Base-by-base conservation (phyloP, 1,140 invertebrate species). In the Bactericera cockerelli region DNA sequence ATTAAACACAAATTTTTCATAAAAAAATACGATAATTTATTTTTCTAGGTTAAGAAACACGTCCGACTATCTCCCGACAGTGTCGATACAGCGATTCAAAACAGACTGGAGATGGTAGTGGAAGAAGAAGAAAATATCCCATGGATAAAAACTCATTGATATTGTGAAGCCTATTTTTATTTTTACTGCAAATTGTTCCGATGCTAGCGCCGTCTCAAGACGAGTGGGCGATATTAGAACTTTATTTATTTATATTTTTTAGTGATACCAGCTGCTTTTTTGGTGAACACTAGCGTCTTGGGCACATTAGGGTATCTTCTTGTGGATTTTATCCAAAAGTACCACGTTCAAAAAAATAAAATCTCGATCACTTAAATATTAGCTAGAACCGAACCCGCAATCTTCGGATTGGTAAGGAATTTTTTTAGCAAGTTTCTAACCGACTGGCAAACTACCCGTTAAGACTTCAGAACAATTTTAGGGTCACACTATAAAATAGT, bases 251-350 rank as follows among this genome's bases (percentile, higher is more conserved):
- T 19, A 10, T 49, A 6, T 49, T 49, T 49, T 49, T 49, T 49
- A 49, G 42, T 49, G 42, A 49, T 16, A 49, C 42, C 42, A 49
- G 42, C 42, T 49, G 42, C 42, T 49, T 49, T 49, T 49, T 49
- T 31, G 28, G 28, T 31, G 28, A 31, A 31, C 28, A 31, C 13
- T 31, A 31, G 28, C 28, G n/a, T 31, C 28, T 31, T 31, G 28
- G 13, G 28, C n/a, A n/a, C n/a, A n/a, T n/a, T n/a, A n/a, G 28
- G 4, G 28, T 31, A 31, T 31, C 28, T 4, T 31, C 28, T 31
- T 31, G 28, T 6, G 28, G 13, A 31, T n/a, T n/a, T n/a, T n/a
- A n/a, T n/a, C n/a, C n/a, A n/a, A n/a, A n/a, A n/a, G n/a, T n/a
- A n/a, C n/a, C n/a, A n/a, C n/a, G n/a, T n/a, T n/a, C n/a, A n/a